Percentiles rank a stretch among this genome's conserved stretches.
Evolutionary conservation across 2,113 vertebrate species (phyloP).

Genomic region (Bos taurus): ARS-UCD2.0 NC_037334.1:83690001-83690500

Average conservation of each 20-base stretch:
- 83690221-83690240: neutral
- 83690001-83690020: neutral
- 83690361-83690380: neutral
- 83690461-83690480: neutral
- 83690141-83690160: neutral
- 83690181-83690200: neutral
- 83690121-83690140: neutral
- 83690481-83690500: neutral
- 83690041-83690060: neutral
- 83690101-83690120: neutral
- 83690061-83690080: neutral
- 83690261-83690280: neutral
- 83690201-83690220: neutral
- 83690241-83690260: neutral
- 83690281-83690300: neutral
- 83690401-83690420: neutral
- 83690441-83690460: neutral
- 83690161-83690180: neutral
- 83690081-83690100: neutral
- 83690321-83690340: neutral
- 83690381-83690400: neutral
- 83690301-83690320: neutral
- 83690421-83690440: neutral
- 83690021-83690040: rapidly evolving
- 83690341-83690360: neutral